Conservation (phyloP, 35 echinoderm and acorn worm genomes). For the Amphiura filiformis region DNA sequence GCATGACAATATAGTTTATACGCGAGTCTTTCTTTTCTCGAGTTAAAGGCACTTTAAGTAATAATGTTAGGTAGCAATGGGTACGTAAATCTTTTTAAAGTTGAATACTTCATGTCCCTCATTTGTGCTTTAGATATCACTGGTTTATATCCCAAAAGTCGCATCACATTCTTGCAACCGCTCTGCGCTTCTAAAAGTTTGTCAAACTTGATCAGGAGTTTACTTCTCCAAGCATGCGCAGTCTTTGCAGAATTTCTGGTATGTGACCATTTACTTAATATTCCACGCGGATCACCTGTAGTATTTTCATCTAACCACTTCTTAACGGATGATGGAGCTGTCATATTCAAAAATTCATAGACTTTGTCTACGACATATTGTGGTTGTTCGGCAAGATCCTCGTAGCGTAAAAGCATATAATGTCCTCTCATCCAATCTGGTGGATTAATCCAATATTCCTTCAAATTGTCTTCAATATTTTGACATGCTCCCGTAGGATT, state of each 20-base stretch:
- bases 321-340: slow-evolving; percentile 41
- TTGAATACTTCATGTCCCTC: neutral
- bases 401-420: slow-evolving; percentile 68
- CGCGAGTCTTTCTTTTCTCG: too few species aligned
- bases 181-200: neutral
- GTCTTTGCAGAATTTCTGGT: neutral
- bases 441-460: slow-evolving; percentile 24
- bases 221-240: slow-evolving; percentile 7
- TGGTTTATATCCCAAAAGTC: slow-evolving; percentile 2
- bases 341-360: slow-evolving; percentile 45
- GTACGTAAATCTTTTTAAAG: neutral
- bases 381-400: slow-evolving; percentile 66
- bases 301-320: slow-evolving; percentile 58
- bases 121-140: neutral
- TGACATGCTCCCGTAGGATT: slow-evolving; percentile 62
- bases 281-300: neutral
- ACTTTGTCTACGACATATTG: slow-evolving; percentile 49
- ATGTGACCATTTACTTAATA: neutral
- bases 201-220: neutral
- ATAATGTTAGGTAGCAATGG: neutral
- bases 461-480: slow-evolving; percentile 55
- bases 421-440: slow-evolving; percentile 56
- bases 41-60: too few species aligned
- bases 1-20: too few species aligned
- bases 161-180: neutral